Base-by-base conservation (phyloP, 2,113 vertebrate species). In the Dromaius novaehollandiae region DNA sequence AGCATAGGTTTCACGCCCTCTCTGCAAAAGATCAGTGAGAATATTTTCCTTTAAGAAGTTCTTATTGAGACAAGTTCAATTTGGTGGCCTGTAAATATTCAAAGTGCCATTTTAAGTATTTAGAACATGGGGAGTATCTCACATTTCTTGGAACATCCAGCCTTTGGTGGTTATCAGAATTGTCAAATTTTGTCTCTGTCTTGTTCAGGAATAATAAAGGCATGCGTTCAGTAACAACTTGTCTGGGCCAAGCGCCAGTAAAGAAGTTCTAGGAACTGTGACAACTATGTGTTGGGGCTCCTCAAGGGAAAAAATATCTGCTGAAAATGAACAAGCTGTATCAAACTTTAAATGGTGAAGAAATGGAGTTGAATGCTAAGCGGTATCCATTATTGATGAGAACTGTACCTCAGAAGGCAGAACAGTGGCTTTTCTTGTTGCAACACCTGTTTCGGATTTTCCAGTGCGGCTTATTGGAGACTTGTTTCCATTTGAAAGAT, bases 121-220 rank as follows among this genome's bases (percentile, higher is more conserved):
- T 5, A 10, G 46, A 11, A 12, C 1, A 1, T 4, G 11, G n/a
- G 46, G 42, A 88, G n/a, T 55, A 53, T 17, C 6, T 4, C 0
- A 3, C 9, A 22, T 64, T 73, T 34, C 63, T 38, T 18, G 75
- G 25, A 78, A 58, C 86, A 46, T 6, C 40, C 80, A 58, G 5
- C 42, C 32, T 60, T 36, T 25, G 44, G 6, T 73, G 7, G 1
- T 48, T 32, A 63, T 44, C 66, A 78, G 61, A 22, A 10, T 7
- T 36, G 58, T 40, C 75, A 86, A 4, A 34, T 48, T 85, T 81
- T 44, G 19, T 60, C 25, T 30, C 56, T 76, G n/a, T 13, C 56
- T 19, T 50, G 15, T 22, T 34, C 56, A n/a, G 80, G 80, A 73
- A 4, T 70, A 64, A 73, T 51, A 63, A 80, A 93, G 73, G 53